Evolutionary conservation across 2,888 invertebrate genomes (phyloP).

Genomic region (Microctonus hyperodae): DNA sequence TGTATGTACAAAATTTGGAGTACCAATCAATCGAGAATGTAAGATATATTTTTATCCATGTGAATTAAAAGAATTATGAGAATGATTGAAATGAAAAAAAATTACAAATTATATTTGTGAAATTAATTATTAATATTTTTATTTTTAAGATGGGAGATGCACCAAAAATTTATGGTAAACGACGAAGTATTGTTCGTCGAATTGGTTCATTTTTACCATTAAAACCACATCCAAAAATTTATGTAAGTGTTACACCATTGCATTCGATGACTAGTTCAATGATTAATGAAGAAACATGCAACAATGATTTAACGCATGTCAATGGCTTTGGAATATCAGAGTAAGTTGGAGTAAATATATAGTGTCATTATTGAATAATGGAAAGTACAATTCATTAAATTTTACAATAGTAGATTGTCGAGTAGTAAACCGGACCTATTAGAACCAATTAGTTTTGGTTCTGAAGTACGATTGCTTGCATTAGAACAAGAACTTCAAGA

Average conservation of each 20-base stretch:
- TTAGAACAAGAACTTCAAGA: constrained; percentile 61
- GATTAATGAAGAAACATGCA: constrained; percentile 56
- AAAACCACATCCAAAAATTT: constrained; percentile 60
- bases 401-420: constrained; percentile 51
- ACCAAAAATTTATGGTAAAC: constrained; percentile 58
- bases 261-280: constrained; percentile 62
- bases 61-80: neutral
- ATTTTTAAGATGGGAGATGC: constrained; percentile 49
- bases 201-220: constrained; percentile 60
- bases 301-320: constrained; percentile 42
- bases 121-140: constrained; percentile 18
- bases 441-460: constrained; percentile 61
- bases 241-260: constrained; percentile 60
- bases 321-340: constrained; percentile 51
- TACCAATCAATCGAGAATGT: constrained; percentile 7
- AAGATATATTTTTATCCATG: neutral
- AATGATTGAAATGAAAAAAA: neutral
- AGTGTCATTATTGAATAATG: constrained; percentile 7
- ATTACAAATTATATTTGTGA: neutral
- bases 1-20: constrained; percentile 13
- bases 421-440: constrained; percentile 59
- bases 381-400: too few species aligned
- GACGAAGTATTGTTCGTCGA: constrained; percentile 58
- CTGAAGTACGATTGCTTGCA: constrained; percentile 60
- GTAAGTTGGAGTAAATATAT: constrained; percentile 39